phyloP scores from a whole-genome alignment of 1,140 invertebrate genomes.

The Phthorimaea operculella region DNA sequence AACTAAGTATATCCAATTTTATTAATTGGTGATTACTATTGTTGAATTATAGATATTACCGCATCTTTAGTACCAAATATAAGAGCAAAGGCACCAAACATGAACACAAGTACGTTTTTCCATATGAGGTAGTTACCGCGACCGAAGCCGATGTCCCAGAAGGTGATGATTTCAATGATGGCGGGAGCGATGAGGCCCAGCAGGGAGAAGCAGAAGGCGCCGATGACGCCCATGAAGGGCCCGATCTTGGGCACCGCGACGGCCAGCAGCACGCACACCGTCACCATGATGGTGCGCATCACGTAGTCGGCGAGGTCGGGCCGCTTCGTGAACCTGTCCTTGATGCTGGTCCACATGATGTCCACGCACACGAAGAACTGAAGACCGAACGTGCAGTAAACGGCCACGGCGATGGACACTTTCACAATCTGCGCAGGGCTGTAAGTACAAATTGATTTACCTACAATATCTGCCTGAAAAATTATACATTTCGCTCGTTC shows the following conservation, averaged over 20 bases:
- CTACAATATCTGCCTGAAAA: no score
- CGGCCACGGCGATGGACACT: slow-evolving; percentile 86
- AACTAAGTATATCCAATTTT: no score
- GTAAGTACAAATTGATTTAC: slow-evolving; percentile 35
- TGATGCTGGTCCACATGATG: slow-evolving; percentile 80
- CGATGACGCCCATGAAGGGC: slow-evolving; percentile 92
- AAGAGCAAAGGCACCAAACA: slow-evolving; percentile 81
- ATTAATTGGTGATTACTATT: no score
- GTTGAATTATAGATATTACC: slow-evolving; percentile 71
- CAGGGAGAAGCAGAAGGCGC: slow-evolving; percentile 93
- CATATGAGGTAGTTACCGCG: slow-evolving; percentile 76
- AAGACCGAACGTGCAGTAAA: slow-evolving; percentile 94
- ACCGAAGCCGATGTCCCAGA: slow-evolving; percentile 81
- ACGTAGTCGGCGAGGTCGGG: slow-evolving; percentile 80
- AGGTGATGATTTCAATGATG: slow-evolving; percentile 85
- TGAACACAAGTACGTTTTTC: slow-evolving; percentile 80
- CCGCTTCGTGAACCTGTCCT: slow-evolving; percentile 76
- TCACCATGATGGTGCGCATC: slow-evolving; percentile 75
- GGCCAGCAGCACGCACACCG: slow-evolving; percentile 80
- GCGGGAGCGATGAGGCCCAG: slow-evolving; percentile 93
- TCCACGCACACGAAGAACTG: slow-evolving; percentile 96
- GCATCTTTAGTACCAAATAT: slow-evolving; percentile 84
- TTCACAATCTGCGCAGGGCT: slow-evolving; percentile 88
- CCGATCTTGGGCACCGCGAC: slow-evolving; percentile 88
- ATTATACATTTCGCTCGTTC: not conserved